Evolutionary conservation across 64 coral and sea anemone species (phyloP), one percentile per base, ranked within the genome.

Genomic region (Montipora efflorescens): DNA sequence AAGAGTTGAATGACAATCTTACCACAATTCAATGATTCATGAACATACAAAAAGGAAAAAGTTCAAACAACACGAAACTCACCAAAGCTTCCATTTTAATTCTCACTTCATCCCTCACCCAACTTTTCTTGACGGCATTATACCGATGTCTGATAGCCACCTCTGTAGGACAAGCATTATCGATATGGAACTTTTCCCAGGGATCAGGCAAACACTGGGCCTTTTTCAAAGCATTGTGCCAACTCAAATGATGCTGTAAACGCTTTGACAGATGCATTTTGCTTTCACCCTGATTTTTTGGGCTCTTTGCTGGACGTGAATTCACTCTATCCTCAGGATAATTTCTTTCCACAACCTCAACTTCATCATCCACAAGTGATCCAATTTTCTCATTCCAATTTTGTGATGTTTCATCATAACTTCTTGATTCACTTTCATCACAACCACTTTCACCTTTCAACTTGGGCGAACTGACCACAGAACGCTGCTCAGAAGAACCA

Each of bases 31-130:
- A 28, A 15, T 14, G 15, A 36, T 36, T 36, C 28, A 36, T 9
- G 3, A 51, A 20, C 7, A 84, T 19, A 22, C 13, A 78, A 25
- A 11, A 47, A 77, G 4, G 4, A 52, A 16, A 52, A 49, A 72
- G 8, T 3, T 36, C 28, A 36, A 36, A 62, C 36, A 19, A 1
- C 48, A 28, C 19, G n/a, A 76, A 71, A 90, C 98, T 88, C 87
- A 99, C 98, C 89, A 88, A 85, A 68, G 79, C 28, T 69, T 99
- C 98, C 98, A 99, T 99, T 78, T 96, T 96, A 12, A 99, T 80
- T 48, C 92, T 87, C n/a, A 99, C 95, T 92, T 99, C 95, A 94
- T 99, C 98, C 20, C 92, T 91, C 3, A 99, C 95, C 98, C 98
- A 99, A 19, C 77, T 93, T 76, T 99, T 99, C 76, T 99, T 99